Evolutionary conservation across 2,797 vertebrate genomes (phyloP), one percentile per base, ranked within the genome.

Genomic region (Trachops cirrhosus): DNA sequence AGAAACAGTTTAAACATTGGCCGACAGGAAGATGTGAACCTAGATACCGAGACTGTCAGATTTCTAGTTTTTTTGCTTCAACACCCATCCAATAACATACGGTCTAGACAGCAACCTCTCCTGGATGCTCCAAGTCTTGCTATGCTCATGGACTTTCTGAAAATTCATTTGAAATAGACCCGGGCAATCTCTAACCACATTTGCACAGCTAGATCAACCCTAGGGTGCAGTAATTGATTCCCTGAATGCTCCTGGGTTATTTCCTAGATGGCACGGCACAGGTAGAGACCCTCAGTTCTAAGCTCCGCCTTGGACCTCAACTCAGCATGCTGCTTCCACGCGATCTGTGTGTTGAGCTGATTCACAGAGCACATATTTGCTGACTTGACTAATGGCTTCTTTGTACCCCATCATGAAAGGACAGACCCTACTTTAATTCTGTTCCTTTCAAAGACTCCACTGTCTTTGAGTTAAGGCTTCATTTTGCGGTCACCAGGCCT

Each of bases 361-460:
- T 88, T 97, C 85, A 57, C 96, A 39, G 92, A 93, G 39, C 77
- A 67, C 86, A 67, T 46, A 91, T 92, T 95, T 85, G 93, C 78
- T 21, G 37, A 62, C 21, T 84, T 87, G 68, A 89, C 78, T 62
- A 89, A 95, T 77, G 41, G 95, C 74, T 96, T 97, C 91, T 94
- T 37, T 96, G 91, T 95, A 32, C 59, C 92, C 86, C 86, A 8
- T 97, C 48, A 24, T 96, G 94, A 97, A 98, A 98, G 95, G 7
- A 10, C 94, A 96, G 94, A 82, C 68, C 89, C 92, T 79, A 50
- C 94, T 97, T 97, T 95, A 86, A 75, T 96, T 89, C 91, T 92
- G 46, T 71, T 90, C 22, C 9, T 85, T 85, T 94, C 96, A 97
- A 94, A 74, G n/a, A 80, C 94, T 77, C 73, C 79, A 80, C 93